phyloP scores from a whole-genome alignment of 64 coral and sea anemone genomes.

The Stichodactyla helianthus region DNA sequence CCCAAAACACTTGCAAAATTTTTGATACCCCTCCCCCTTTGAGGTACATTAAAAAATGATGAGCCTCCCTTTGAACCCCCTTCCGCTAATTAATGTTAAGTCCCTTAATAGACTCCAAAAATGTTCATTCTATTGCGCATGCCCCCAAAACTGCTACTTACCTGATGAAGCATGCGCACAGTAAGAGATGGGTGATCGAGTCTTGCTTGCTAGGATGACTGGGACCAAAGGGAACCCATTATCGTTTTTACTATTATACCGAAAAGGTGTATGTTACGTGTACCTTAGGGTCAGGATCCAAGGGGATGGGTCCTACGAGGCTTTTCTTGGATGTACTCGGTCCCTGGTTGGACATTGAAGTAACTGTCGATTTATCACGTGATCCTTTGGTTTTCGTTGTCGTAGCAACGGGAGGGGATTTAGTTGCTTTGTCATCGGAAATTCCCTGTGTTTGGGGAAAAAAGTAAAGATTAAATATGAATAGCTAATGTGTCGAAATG shows the following conservation, averaged over 20 bases:
- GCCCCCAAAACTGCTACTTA: too few relatives aligned
- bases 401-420: neutral
- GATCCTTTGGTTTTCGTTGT: conserved; percentile 25
- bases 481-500: neutral
- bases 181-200: too few relatives aligned
- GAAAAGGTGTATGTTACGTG: neutral
- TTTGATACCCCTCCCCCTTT: too few relatives aligned
- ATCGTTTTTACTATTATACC: neutral
- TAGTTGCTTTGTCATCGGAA: neutral
- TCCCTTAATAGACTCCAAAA: too few relatives aligned
- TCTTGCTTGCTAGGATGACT: too few relatives aligned
- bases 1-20: too few relatives aligned
- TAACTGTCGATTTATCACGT: conserved; percentile 18
- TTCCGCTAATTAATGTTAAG: too few relatives aligned
- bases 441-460: neutral
- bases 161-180: too few relatives aligned
- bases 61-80: too few relatives aligned
- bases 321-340: neutral
- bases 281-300: conserved; percentile 85
- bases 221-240: neutral
- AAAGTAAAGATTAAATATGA: neutral
- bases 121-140: too few relatives aligned
- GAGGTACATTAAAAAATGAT: too few relatives aligned
- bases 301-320: neutral
- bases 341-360: neutral